Evolutionary conservation across 2,888 invertebrate genomes (phyloP).

Genomic region (Apamea sordens): DNA sequence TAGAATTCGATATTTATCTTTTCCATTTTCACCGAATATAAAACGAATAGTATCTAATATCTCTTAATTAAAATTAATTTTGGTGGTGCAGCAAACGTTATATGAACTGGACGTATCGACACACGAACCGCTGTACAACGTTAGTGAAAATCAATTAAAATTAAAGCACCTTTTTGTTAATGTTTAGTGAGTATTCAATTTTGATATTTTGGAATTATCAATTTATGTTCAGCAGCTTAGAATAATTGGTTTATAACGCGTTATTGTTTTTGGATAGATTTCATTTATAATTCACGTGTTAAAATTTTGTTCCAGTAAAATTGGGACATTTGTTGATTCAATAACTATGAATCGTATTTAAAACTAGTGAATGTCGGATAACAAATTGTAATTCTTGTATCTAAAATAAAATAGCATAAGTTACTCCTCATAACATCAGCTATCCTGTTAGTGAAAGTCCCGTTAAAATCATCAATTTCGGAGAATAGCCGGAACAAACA

Average conservation of each 20-base stretch:
- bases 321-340: not conserved
- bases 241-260: not conserved
- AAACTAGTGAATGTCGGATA: no score
- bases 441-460: no score
- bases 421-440: no score
- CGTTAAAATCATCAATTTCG: no score
- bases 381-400: no score
- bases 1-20: not conserved
- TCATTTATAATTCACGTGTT: not conserved
- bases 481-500: no score
- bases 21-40: not conserved
- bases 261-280: not conserved
- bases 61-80: constrained; percentile 31
- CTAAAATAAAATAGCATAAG: no score
- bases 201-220: constrained; percentile 3
- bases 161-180: constrained; percentile 1
- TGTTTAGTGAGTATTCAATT: constrained; percentile 1
- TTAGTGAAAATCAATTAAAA: constrained; percentile 15
- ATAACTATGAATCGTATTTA: not conserved
- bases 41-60: not conserved
- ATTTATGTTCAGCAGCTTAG: not conserved
- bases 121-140: not conserved
- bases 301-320: not conserved
- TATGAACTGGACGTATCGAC: constrained; percentile 1
- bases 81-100: not conserved